Evolutionary conservation across 2,113 vertebrate genomes (phyloP).

Genomic region (Phoenicopterus ruber): DNA sequence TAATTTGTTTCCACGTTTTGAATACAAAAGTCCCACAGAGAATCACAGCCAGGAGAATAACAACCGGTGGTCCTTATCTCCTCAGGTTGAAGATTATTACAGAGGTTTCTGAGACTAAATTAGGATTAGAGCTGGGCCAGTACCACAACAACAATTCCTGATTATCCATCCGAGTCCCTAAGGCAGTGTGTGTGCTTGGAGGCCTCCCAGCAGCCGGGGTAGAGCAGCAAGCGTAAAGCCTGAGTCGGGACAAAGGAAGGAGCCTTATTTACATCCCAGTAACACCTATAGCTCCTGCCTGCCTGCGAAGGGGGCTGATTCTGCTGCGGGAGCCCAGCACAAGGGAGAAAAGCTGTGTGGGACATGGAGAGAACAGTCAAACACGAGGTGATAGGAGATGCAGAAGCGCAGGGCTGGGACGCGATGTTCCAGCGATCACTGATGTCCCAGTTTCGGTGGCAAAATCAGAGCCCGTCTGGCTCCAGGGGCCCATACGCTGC

Average conservation of each 20-base stretch:
- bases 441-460: not conserved
- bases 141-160: not conserved
- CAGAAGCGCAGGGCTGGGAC: not conserved
- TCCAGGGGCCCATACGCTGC: not conserved
- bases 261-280: not conserved
- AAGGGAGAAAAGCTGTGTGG: not conserved
- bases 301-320: not conserved
- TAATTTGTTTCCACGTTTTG: not conserved
- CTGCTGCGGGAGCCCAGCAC: not conserved
- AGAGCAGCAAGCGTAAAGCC: not conserved
- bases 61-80: not conserved
- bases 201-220: not conserved
- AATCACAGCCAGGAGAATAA: not conserved
- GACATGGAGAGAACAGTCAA: not conserved
- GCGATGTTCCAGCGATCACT: not conserved
- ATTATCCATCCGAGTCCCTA: not conserved
- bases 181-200: not conserved
- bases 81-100: not conserved
- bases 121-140: not conserved
- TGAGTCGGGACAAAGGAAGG: not conserved
- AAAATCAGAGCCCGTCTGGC: not conserved
- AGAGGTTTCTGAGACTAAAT: not conserved
- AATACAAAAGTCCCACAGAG: not conserved
- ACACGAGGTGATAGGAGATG: not conserved
- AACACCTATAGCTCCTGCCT: not conserved